Evolutionary conservation across 2,888 invertebrate species (phyloP).

Genomic region (Epiblema foenella): DNA sequence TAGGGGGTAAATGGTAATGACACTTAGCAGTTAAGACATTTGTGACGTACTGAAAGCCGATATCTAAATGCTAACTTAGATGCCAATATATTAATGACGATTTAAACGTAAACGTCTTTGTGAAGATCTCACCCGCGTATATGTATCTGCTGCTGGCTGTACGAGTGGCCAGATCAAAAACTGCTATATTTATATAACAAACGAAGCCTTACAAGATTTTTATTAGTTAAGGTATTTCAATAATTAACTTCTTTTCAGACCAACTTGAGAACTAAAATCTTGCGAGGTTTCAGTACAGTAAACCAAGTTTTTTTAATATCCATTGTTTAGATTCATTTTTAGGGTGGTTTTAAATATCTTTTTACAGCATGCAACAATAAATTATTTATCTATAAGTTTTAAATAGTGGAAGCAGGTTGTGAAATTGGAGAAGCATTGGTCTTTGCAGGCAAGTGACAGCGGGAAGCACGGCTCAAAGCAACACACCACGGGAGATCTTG

Average conservation of each 20-base stretch:
- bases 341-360: constrained; percentile 48
- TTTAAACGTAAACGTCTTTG: too few relatives aligned
- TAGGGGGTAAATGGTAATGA: too few relatives aligned
- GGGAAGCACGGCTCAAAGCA: constrained; percentile 16
- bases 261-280: neutral
- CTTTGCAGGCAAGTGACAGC: constrained; percentile 16
- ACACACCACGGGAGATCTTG: constrained; percentile 15
- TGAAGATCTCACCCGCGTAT: too few relatives aligned
- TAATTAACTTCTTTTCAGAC: neutral
- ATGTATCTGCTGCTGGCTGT: too few relatives aligned
- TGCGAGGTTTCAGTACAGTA: constrained; percentile 26
- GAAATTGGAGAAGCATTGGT: constrained; percentile 49
- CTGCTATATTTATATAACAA: neutral
- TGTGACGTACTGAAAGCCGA: too few relatives aligned
- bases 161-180: constrained; percentile 8
- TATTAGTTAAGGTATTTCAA: too few relatives aligned
- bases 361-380: constrained; percentile 71
- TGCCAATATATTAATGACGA: too few relatives aligned
- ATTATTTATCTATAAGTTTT: constrained; percentile 51
- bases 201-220: constrained; percentile 14
- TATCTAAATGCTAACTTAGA: too few relatives aligned
- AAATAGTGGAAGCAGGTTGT: constrained; percentile 58
- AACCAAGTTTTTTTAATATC: constrained; percentile 47
- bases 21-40: too few relatives aligned
- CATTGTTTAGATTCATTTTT: constrained; percentile 45